These are phyloP conservation scores for Trypoxylon attenuatum DNA, from an alignment of 2,888 invertebrate genomes.

Conservation along the genomic window DNA sequence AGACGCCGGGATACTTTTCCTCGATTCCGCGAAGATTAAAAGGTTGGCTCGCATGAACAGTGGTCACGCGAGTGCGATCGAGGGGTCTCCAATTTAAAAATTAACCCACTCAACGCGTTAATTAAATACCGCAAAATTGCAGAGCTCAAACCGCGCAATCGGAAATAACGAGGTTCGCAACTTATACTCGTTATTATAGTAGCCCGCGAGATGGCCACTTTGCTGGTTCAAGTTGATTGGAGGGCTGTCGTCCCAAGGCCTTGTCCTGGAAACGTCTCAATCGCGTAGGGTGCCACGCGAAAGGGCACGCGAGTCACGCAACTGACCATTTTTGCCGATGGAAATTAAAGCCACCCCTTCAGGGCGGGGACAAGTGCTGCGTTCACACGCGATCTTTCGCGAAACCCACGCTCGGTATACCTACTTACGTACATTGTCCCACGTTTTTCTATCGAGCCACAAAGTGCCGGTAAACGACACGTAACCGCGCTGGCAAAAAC, in stretches of 20 bases:
- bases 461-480: background rate
- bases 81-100: constrained; percentile 27
- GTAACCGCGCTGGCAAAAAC: background rate
- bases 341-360: constrained; percentile 20
- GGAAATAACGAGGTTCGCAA: constrained; percentile 3
- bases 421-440: too few species aligned
- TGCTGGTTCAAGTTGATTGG: background rate
- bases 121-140: constrained; percentile 36
- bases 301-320: constrained; percentile 38
- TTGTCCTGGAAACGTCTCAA: constrained; percentile 30
- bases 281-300: constrained; percentile 11
- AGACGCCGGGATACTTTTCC: constrained; percentile 36
- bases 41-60: constrained; percentile 16
- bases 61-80: constrained; percentile 3
- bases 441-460: background rate
- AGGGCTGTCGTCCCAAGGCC: background rate
- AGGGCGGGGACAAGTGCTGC: background rate
- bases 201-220: constrained; percentile 12
- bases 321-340: constrained; percentile 12
- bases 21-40: constrained; percentile 28
- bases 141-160: constrained; percentile 38
- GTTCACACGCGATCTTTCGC: background rate
- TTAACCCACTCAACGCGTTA: constrained; percentile 24
- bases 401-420: background rate
- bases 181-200: constrained; percentile 10